These are phyloP conservation scores for Anolis carolinensis DNA, from an alignment of 2,113 vertebrate genomes.

Conservation along the genomic window DNA sequence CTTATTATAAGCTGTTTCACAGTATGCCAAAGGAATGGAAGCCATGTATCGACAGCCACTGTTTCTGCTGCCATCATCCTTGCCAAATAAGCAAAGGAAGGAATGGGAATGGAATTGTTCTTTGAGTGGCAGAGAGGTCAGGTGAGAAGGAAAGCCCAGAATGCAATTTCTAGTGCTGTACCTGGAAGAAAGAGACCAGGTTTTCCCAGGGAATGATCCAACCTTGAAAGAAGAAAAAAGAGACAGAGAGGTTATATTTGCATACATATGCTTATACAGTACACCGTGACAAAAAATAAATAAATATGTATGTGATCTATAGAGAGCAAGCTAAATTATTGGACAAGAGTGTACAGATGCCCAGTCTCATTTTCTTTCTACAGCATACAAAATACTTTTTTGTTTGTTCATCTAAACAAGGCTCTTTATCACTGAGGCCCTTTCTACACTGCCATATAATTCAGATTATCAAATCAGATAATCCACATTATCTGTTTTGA, in stretches of 20 bases:
- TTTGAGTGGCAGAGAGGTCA: not conserved
- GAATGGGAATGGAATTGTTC: not conserved
- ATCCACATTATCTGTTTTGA: too few species aligned
- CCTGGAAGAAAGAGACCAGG: constrained; percentile 81
- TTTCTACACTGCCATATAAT: too few species aligned
- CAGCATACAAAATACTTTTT: not conserved
- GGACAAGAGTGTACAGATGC: not conserved
- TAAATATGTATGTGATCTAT: not conserved
- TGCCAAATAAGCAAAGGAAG: not conserved
- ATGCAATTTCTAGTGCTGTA: constrained; percentile 50
- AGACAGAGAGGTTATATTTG: constrained; percentile 11
- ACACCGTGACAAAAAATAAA: not conserved
- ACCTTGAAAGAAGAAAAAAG: constrained; percentile 61
- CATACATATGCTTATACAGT: not conserved
- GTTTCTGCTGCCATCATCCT: not conserved
- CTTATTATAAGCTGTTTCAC: too few species aligned
- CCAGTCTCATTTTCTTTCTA: not conserved
- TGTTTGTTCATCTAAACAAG: too few species aligned
- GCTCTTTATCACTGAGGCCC: too few species aligned
- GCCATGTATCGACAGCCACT: not conserved
- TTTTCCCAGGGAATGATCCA: constrained; percentile 82
- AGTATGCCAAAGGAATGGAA: too few species aligned
- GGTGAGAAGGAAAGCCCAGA: not conserved
- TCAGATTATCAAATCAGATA: too few species aligned
- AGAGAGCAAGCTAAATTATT: not conserved